Conservation (phyloP, 2,113 vertebrate genomes). For the Coturnix japonica region DNA sequence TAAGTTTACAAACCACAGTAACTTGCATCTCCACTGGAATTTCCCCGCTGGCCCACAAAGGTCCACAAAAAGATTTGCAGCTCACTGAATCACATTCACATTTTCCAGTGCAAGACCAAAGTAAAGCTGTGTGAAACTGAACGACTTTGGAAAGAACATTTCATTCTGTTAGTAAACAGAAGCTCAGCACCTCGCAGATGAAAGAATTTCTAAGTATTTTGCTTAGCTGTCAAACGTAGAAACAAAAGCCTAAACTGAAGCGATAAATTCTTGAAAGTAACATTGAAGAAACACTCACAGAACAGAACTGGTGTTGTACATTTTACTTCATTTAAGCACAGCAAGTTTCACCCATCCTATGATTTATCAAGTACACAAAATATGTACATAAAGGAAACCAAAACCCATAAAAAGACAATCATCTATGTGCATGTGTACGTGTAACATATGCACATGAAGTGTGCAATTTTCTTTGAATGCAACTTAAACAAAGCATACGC, state of each 20-base stretch:
- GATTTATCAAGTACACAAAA: constrained; percentile 74
- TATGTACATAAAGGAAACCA: constrained; percentile 71
- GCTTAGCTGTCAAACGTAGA: background rate
- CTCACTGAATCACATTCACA: background rate
- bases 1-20: background rate
- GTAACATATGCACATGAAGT: constrained; percentile 56
- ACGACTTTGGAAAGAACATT: background rate
- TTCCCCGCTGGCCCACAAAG: background rate
- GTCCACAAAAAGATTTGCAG: background rate
- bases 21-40: background rate
- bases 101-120: background rate
- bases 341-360: constrained; percentile 61
- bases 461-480: constrained; percentile 73
- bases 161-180: constrained; percentile 9
- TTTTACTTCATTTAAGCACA: constrained; percentile 76
- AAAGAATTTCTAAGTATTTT: background rate
- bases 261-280: background rate
- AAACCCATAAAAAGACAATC: constrained; percentile 59
- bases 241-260: background rate
- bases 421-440: constrained; percentile 12
- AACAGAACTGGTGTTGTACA: constrained; percentile 32
- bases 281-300: constrained; percentile 54
- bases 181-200: constrained; percentile 27
- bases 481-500: constrained; percentile 46
- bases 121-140: background rate